Percentiles rank a stretch among this genome's conserved stretches.
Conservation (phyloP, 2,113 vertebrate species). For the Neolamprologus kungweensis region DNA sequence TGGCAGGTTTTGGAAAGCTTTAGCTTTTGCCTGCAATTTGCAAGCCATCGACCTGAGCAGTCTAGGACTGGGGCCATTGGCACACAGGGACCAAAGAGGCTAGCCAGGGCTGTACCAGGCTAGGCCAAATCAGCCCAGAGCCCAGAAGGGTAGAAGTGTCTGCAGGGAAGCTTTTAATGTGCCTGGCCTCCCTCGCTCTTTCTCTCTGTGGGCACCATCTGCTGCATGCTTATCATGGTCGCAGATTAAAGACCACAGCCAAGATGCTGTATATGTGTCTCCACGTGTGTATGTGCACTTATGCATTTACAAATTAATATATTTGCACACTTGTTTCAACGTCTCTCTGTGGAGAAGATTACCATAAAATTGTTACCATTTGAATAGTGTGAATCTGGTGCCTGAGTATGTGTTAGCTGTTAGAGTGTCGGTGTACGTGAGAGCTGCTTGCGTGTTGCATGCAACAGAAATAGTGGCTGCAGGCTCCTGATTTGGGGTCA, state of each 20-base stretch:
- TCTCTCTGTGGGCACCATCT: constrained; percentile 64
- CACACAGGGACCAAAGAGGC: not conserved
- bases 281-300: not conserved
- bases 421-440: not conserved
- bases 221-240: constrained; percentile 56
- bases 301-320: not conserved
- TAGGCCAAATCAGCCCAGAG: constrained; percentile 41
- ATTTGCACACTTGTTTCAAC: not conserved
- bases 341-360: constrained; percentile 3
- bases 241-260: constrained; percentile 56
- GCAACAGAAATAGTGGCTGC: constrained; percentile 15
- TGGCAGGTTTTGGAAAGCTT: constrained; percentile 12
- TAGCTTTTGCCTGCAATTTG: constrained; percentile 9
- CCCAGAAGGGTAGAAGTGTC: constrained; percentile 44
- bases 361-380: not conserved
- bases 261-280: constrained; percentile 20
- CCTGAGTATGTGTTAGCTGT: not conserved
- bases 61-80: constrained; percentile 23
- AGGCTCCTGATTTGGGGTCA: constrained; percentile 52
- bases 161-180: constrained; percentile 68
- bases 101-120: constrained; percentile 21
- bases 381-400: constrained; percentile 13
- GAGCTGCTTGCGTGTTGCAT: not conserved
- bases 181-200: constrained; percentile 40
- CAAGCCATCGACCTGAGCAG: constrained; percentile 18